Evolutionary conservation across 1,140 invertebrate species (phyloP), one percentile per base, ranked within the genome.

Genomic region (Sarcophaga peregrina): DNA sequence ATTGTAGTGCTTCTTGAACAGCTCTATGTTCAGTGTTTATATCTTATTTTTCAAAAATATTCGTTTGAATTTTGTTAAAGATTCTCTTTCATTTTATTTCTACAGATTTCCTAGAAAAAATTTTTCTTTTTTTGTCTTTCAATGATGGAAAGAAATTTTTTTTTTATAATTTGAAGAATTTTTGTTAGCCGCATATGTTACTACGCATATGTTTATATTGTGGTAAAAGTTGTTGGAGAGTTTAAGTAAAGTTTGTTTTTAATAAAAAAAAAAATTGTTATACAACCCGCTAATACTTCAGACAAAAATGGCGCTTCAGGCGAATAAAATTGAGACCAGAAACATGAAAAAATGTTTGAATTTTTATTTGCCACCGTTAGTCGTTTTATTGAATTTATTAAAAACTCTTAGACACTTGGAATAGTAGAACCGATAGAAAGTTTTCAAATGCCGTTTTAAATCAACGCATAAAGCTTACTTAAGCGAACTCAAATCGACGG

Each of bases 131-230:
- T 68, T 50, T 50, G 15, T 68, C 20, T 68, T 68, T 68, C 25
- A 37, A 20, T 68, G 17, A 20, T 20, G 9, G n/a, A 20, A 0
- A 8, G n/a, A 68, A 68, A 25, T n/a, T n/a, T n/a, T n/a, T n/a
- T n/a, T 68, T 17, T 68, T 68, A 20, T 68, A 68, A 58, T 68
- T 68, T 68, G 58, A 68, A 68, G 58, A n/a, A n/a, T 68, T 25
- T 68, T 68, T 68, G 17, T 68, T 68, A 68, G 58, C 58, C 58
- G 20, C 58, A 68, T 52, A 9, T 52, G 50, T 52, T 52, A 52
- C 50, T 52, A 68, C 58, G 3, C 9, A 7, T 7, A 20, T 68
- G 62, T 17, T 25, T 52, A 5, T 10, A 13, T 68, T 68, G 62
- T 68, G n/a, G 7, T 68, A n/a, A n/a, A 10, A 20, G 20, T 15